Base-by-base conservation (phyloP, 37 sponge, comb jelly and placozoan genomes). In the Bolinopsis microptera region DNA sequence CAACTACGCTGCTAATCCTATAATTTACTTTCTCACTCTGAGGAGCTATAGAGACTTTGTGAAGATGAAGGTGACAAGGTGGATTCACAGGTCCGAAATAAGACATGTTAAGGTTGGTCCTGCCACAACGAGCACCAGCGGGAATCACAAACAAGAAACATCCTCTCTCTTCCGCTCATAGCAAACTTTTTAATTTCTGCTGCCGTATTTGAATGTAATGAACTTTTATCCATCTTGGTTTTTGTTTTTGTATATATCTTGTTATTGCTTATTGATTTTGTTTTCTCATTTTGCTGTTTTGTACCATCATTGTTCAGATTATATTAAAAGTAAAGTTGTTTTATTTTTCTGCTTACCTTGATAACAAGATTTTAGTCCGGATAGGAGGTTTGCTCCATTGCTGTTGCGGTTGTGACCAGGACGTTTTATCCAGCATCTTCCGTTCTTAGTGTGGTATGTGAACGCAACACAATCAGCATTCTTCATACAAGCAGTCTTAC, bases 351-450 rank as follows among this genome's bases (percentile, higher is more conserved):
- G 68, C 18, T 5, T 72, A 72, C 75, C 75, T 30, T 72, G 27
- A 72, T 72, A 72, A 28, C 75, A 72, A 72, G 75, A 72, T 72
- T 72, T 72, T 5, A 72, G 31, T 72, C 75, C 75, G 31, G 75
- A 72, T 30, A 72, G 5, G 18, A 72, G 75, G 75, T 72, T 72
- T 2, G 5, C 18, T 23, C 18, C 75, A 28, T 21, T 3, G 5
- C 3, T n/a, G 3, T 8, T 24, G 13, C 31, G 13, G 27, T 28
- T 72, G 31, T 72, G 75, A 23, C 75, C 75, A 23, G 75, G n/a
- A 8, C 75, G 27, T n/a, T 72, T 72, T 8, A 72, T 30, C 75
- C 75, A 72, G 75, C 75, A 72, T 5, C 26, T 8, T 5, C n/a
- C 26, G 31, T n/a, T 30, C 3, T 5, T 5, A 8, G 5, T 72